Conservation (phyloP, 1,140 invertebrate species). For the Drosophila mauritiana region DNA sequence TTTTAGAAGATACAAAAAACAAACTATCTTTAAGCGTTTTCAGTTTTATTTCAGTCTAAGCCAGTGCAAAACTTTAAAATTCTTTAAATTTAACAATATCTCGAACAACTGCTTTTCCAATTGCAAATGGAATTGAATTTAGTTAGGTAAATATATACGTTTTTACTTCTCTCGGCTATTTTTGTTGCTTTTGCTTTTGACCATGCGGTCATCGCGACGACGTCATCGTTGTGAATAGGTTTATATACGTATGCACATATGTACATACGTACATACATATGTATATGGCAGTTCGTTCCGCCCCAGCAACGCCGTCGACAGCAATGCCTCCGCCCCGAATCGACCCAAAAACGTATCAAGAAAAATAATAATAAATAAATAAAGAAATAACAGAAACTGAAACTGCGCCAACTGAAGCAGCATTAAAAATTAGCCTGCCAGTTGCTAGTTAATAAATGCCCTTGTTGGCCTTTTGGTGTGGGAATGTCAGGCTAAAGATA, state of each 20-base stretch:
- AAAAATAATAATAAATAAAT: conserved; percentile 41
- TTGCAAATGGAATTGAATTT: not conserved
- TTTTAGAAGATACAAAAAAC: not conserved
- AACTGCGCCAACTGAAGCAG: conserved; percentile 22
- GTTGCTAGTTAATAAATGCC: conserved; percentile 31
- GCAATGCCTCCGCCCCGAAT: conserved; percentile 41
- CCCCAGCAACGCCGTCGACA: conserved; percentile 51
- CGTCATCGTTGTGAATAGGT: conserved; percentile 68
- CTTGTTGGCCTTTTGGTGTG: conserved; percentile 13
- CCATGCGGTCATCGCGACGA: conserved; percentile 62
- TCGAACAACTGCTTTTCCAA: too few relatives aligned
- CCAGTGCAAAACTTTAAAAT: too few relatives aligned
- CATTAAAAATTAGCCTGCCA: conserved; percentile 39
- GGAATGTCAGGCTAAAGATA: not conserved
- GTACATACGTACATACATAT: not conserved
- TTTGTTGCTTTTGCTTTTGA: conserved; percentile 13
- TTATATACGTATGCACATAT: too few relatives aligned
- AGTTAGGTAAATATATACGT: not conserved
- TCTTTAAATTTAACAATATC: too few relatives aligned
- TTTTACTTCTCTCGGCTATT: conserved; percentile 10
- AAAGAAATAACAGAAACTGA: conserved; percentile 32
- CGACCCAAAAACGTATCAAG: conserved; percentile 37
- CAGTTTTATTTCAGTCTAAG: not conserved
- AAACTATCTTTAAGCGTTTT: not conserved
- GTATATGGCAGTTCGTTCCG: conserved; percentile 51